Evolutionary conservation across 2,888 invertebrate species (phyloP).

Genomic region (Eurytoma adleriae): DNA sequence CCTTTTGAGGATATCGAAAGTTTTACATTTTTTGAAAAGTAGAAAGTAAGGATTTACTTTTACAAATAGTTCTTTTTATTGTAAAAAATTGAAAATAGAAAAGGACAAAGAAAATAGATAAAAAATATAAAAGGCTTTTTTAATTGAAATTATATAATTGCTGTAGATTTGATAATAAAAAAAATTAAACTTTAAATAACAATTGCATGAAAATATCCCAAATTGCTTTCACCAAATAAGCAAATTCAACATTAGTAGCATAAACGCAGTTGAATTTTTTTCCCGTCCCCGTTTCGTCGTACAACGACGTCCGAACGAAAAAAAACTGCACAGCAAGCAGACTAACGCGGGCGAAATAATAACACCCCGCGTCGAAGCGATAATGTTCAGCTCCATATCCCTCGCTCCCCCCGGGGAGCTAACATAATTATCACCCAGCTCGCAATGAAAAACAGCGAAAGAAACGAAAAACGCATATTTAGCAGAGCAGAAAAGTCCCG

Average conservation of each 20-base stretch:
- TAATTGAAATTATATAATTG: too few relatives aligned
- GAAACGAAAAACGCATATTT: slow-evolving; percentile 30
- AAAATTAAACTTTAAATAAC: not conserved
- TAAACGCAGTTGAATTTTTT: not conserved
- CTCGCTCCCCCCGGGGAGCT: slow-evolving; percentile 24
- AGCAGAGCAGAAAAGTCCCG: not conserved
- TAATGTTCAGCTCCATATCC: slow-evolving; percentile 42
- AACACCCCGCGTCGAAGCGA: slow-evolving; percentile 36
- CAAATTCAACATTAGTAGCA: not conserved
- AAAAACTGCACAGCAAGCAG: not conserved
- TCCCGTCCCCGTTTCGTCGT: not conserved
- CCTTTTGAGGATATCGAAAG: too few relatives aligned
- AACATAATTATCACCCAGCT: slow-evolving; percentile 36
- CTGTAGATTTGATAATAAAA: too few relatives aligned
- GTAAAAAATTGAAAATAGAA: too few relatives aligned
- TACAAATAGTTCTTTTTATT: too few relatives aligned
- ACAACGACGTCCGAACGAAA: not conserved
- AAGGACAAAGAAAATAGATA: too few relatives aligned
- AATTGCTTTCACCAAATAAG: not conserved
- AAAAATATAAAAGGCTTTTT: too few relatives aligned
- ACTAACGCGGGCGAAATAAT: slow-evolving; percentile 26
- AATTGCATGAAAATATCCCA: too few relatives aligned
- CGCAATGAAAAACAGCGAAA: not conserved
- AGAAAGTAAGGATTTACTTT: too few relatives aligned
- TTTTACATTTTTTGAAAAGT: too few relatives aligned